These are phyloP conservation scores for Corapipo altera DNA, from an alignment of 2,113 vertebrate species.

Conservation along the genomic window DNA sequence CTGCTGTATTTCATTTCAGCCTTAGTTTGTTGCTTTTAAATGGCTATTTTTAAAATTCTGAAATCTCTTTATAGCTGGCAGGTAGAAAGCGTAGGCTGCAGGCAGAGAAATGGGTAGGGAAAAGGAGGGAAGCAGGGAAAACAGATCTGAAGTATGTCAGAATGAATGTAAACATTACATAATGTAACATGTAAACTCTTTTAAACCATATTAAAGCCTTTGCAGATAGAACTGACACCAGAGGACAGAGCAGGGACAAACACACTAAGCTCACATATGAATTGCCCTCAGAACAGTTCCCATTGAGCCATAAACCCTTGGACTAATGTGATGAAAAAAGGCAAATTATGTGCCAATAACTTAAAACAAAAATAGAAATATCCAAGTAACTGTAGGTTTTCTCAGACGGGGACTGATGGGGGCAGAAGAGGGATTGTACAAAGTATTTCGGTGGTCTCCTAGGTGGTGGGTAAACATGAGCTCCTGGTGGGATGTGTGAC, in stretches of 20 bases:
- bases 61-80: constrained; percentile 27
- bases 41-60: constrained; percentile 36
- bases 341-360: not conserved
- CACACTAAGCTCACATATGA: fast-evolving
- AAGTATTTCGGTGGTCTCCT: not conserved
- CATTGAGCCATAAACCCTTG: not conserved
- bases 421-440: not conserved
- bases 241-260: not conserved
- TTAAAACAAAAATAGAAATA: not conserved
- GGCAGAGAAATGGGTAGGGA: not conserved
- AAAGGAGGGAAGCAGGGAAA: not conserved
- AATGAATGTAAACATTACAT: not conserved
- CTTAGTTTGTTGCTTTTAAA: constrained; percentile 36
- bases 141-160: not conserved
- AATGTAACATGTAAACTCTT: not conserved
- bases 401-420: not conserved
- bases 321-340: not conserved
- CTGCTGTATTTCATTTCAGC: constrained; percentile 3
- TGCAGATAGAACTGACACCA: not conserved
- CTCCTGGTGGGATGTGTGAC: not conserved
- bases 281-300: not conserved
- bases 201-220: not conserved
- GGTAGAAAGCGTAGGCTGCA: constrained; percentile 38
- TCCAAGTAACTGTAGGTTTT: not conserved
- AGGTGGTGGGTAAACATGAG: not conserved